Percentiles rank a stretch among this genome's conserved stretches.
Evolutionary conservation across 2,888 invertebrate genomes (phyloP).

Genomic region (Tenthredo mesomela): DNA sequence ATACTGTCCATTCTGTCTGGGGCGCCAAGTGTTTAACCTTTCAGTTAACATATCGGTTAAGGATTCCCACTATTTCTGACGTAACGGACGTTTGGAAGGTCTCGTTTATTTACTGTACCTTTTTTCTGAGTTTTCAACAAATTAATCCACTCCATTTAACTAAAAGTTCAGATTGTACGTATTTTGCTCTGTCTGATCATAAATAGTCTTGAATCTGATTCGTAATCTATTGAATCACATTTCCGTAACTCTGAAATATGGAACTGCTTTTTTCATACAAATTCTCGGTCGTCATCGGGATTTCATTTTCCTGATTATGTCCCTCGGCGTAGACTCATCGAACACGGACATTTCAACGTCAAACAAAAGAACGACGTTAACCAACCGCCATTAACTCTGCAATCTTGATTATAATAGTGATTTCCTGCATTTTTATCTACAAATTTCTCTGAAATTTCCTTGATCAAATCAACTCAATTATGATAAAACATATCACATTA

Average conservation of each 20-base stretch:
- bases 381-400: not conserved
- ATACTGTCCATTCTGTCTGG: not conserved
- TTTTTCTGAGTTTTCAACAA: not conserved
- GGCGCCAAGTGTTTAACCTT: conserved; percentile 59
- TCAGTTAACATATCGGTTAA: conserved; percentile 58
- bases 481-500: conserved; percentile 3
- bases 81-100: not conserved
- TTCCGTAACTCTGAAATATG: not conserved
- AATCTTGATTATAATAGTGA: not conserved
- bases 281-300: not conserved
- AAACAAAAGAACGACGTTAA: not conserved
- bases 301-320: conserved; percentile 36
- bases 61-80: conserved; percentile 26
- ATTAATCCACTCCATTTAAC: not conserved
- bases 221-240: not conserved
- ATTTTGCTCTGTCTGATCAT: not conserved
- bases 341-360: not conserved
- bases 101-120: not conserved
- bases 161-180: not conserved
- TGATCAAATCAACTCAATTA: conserved; percentile 1
- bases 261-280: not conserved
- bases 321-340: not conserved
- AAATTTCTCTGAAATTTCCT: not conserved
- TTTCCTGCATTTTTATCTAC: conserved; percentile 22
- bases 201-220: not conserved